These are phyloP conservation scores for Tauraco erythrolophus DNA, from an alignment of 2,113 vertebrate genomes.

Conservation along the genomic window DNA sequence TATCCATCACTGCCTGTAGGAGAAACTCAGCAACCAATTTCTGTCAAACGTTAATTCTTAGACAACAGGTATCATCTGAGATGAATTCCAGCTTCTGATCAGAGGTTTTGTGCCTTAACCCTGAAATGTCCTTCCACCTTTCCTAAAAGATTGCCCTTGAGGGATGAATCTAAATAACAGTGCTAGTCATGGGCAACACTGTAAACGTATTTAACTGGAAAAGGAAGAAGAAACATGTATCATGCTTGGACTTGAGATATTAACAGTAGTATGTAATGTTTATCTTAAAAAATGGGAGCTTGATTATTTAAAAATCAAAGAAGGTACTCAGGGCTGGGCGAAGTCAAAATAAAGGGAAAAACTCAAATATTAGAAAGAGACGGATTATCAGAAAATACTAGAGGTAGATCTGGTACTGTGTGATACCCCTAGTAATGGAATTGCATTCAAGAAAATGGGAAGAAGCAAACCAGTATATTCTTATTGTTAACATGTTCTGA, in stretches of 20 bases:
- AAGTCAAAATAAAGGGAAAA: not conserved
- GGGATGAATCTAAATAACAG: not conserved
- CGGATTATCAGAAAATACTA: not conserved
- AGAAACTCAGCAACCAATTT: not conserved
- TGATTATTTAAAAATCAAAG: not conserved
- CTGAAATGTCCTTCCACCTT: not conserved
- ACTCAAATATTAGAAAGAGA: not conserved
- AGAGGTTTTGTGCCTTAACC: not conserved
- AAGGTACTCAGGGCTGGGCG: not conserved
- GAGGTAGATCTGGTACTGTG: fast-evolving
- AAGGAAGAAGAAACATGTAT: not conserved
- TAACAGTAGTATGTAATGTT: not conserved
- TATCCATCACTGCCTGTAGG: not conserved
- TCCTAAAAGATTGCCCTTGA: not conserved
- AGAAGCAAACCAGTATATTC: not conserved
- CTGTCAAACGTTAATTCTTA: not conserved
- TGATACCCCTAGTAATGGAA: not conserved
- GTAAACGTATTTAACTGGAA: not conserved
- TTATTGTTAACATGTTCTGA: not conserved
- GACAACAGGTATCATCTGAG: not conserved
- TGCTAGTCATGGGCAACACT: not conserved
- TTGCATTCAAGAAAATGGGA: not conserved
- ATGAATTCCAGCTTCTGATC: not conserved
- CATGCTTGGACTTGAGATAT: not conserved
- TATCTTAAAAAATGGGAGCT: not conserved